phyloP scores from a whole-genome alignment of 2,888 invertebrate genomes.

The Digitonthophagus gazella region DNA sequence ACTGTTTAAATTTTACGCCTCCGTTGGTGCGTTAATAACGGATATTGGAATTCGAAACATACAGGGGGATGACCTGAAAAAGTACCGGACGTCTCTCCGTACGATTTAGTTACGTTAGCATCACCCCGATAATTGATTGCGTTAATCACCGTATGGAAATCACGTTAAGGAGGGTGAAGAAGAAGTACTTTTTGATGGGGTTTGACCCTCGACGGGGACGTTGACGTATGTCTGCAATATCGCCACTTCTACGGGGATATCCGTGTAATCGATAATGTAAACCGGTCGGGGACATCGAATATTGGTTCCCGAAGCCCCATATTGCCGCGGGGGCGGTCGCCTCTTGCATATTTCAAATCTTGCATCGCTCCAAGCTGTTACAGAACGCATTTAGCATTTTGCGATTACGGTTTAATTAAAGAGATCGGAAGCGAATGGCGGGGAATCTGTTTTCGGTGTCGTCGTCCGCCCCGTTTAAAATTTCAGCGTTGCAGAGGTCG shows the following conservation, averaged over 20 bases:
- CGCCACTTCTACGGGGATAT: neutral
- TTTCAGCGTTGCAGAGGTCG: neutral
- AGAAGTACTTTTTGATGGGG: neutral
- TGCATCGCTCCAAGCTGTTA: neutral
- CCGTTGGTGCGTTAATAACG: constrained; percentile 26
- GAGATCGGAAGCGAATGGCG: too few relatives aligned
- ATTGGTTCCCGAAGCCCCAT: neutral
- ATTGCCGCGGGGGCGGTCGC: neutral
- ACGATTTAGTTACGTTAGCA: neutral
- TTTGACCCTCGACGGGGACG: neutral
- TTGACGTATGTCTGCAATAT: neutral
- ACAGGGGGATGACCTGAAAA: constrained; percentile 2
- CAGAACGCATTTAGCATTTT: neutral
- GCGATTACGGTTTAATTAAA: neutral
- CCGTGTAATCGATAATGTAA: neutral
- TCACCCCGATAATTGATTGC: neutral
- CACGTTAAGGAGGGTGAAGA: neutral
- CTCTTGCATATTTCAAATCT: neutral
- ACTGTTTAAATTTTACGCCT: constrained; percentile 26
- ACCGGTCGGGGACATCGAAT: neutral
- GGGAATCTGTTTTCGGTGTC: too few relatives aligned
- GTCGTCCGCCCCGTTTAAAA: too few relatives aligned
- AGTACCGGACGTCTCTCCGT: neutral
- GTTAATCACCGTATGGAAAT: neutral
- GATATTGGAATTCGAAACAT: constrained; percentile 27